Evolutionary conservation across 2,888 invertebrate species (phyloP), one percentile per base, ranked within the genome.

Genomic region (Macropis europaea): DNA sequence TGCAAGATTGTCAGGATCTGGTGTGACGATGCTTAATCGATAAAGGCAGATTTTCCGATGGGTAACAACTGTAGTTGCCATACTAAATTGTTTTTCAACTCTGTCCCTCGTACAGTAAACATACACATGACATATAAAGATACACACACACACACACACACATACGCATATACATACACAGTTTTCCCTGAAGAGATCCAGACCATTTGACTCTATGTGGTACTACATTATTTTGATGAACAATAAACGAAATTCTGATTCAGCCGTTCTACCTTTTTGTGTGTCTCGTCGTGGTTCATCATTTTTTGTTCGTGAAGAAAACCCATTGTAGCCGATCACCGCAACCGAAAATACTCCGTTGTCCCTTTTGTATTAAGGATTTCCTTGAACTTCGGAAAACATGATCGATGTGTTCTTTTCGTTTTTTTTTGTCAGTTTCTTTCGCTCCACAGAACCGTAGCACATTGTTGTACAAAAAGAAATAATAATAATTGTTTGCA

Each of bases 221-320:
- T 83, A 85, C 79, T 85, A 82, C 84, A 84, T 85, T 87, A 85
- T 84, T 83, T 83, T 86, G 80, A 79, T 82, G 82, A 84, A 84
- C 75, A 86, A 85, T 85, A 84, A 85, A 86, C 69, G 48, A 82
- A 82, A 76, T 86, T 86, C 78, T 86, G 83, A 86, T 84, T 82
- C 73, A 84, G 64, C 54, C 62, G 63, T 73, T 62, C 56, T 50
- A 77, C 72, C 74, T n/a, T n/a, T n/a, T n/a, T 76, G 64, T 68
- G 59, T 68, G 67, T 79, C 62, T 74, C 43, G 62, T 56, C 43
- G 47, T 73, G 64, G 47, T 75, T 54, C 24, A 59, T 61, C 66
- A 67, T 64, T 48, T 48, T 30, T 43, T 52, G 28, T 17, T 48
- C 47, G 57, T 57, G 45, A 71, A 66, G 67, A 50, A 53, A 57